Base-by-base conservation (phyloP, 2,113 vertebrate species). In the Trachemys scripta region DNA sequence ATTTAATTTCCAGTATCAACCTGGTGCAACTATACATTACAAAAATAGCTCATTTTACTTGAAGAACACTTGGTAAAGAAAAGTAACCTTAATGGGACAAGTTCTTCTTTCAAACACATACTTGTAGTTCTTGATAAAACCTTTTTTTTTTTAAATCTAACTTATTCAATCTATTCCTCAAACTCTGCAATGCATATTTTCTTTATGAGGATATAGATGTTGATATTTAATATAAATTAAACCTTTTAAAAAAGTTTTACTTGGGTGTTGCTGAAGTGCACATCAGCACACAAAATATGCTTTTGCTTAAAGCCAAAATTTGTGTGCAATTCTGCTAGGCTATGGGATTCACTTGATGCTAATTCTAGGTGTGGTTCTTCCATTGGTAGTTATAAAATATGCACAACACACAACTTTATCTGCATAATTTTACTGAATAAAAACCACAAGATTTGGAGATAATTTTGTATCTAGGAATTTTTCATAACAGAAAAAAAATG, bases 51-150 rank as follows among this genome's bases (percentile, higher is more conserved):
- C 90, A 90, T 82, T 97, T 95, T 90, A 90, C 96, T 88, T 51
- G 93, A 98, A 98, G 96, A 96, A 47, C 97, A 98, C 95, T 97
- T 98, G 86, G 62, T 96, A 94, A 97, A 97, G 88, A 91, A 88
- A 96, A 94, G 19, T 56, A 75, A 87, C 56, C 91, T 87, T 84
- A 93, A 93, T 27, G 87, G 20, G 78, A 84, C 45, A 8, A 56
- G 45, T 82, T 94, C 49, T 93, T 76, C 35, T 79, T 87, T 75
- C 59, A 95, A 89, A 90, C 8, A 84, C 82, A 90, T 17, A 45
- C 84, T 65, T 56, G 42, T 16, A 22, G 24, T 84, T 45, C 59
- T 35, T 53, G 1, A 82, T 78, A 91, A 96, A 83, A 94, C 10
- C 17, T 53, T 19, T 42, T 31, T 72, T 72, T 84, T 84, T 50